phyloP scores from a whole-genome alignment of 2,113 vertebrate species.

The Mormyrus lacerda region DNA sequence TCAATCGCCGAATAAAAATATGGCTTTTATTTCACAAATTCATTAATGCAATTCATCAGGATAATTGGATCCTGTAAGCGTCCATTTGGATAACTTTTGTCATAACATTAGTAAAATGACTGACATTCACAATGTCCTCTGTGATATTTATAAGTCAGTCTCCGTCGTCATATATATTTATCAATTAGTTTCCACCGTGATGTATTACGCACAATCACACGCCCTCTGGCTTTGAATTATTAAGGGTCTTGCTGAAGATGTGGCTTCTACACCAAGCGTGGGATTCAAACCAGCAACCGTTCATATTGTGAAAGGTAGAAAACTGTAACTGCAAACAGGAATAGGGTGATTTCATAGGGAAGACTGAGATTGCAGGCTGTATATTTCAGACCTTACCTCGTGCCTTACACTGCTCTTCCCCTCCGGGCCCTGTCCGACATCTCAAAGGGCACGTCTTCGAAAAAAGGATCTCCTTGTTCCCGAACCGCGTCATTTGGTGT shows the following conservation, averaged over 20 bases:
- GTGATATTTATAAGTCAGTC: neutral
- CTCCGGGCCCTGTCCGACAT: neutral
- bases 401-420: neutral
- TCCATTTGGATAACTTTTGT: neutral
- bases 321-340: neutral
- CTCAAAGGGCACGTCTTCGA: neutral
- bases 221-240: neutral
- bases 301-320: neutral
- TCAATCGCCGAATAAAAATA: neutral
- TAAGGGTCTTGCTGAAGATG: neutral
- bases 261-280: neutral
- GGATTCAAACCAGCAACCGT: neutral
- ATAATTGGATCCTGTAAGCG: neutral
- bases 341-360: neutral
- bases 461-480: neutral
- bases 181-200: neutral
- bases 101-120: neutral
- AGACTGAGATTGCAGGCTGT: neutral
- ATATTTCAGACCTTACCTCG: neutral
- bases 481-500: neutral
- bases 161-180: neutral
- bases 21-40: neutral
- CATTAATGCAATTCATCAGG: neutral
- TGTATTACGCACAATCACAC: neutral
- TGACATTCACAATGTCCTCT: slow-evolving; percentile 4